Base-by-base conservation (phyloP, 2,888 invertebrate species). In the Boloria euphrosyne region DNA sequence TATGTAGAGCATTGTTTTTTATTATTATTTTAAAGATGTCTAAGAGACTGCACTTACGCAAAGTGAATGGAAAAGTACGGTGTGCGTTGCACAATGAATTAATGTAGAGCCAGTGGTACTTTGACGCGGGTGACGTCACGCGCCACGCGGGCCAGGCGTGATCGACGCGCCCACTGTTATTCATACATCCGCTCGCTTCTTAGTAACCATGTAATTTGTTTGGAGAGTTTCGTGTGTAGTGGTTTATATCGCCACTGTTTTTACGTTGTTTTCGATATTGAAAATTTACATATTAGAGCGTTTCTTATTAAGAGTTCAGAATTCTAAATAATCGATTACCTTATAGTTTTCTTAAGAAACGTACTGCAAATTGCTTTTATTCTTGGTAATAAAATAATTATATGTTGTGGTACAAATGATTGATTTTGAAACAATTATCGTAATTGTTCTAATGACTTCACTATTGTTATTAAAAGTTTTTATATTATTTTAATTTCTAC, bases 111-210 rank as follows among this genome's bases (percentile, higher is more conserved):
- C 17, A 10, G 27, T 14, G 31, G n/a, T 49, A 46, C n/a, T 59
- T 31, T 59, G 89, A 89, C 90, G 89, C 77, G 78, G 74, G 38
- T 87, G 86, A 89, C 89, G 89, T 88, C 85, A 85, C 49, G 57
- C 67, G 67, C 68, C 89, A 89, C 85, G 88, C 84, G 47, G 64
- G 57, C 72, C 57, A 67, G 68, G 84, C 88, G 84, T 89, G 89
- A 64, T 75, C 74, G 87, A 82, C 87, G 86, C 84, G 85, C 87
- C 88, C 86, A 85, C 85, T 74, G 72, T 70, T 72, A 71, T 73
- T 72, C 70, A 71, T 70, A 72, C 72, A 75, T 76, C 71, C 75
- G 73, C 49, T 69, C 66, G 54, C 55, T 71, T 71, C 71, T 71
- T 71, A 66, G 73, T 73, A 72, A 69, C 70, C 66, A 66, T 70